These are phyloP conservation scores for Acanthosepion lycidas DNA, from an alignment of 2,888 invertebrate species.

Conservation along the genomic window DNA sequence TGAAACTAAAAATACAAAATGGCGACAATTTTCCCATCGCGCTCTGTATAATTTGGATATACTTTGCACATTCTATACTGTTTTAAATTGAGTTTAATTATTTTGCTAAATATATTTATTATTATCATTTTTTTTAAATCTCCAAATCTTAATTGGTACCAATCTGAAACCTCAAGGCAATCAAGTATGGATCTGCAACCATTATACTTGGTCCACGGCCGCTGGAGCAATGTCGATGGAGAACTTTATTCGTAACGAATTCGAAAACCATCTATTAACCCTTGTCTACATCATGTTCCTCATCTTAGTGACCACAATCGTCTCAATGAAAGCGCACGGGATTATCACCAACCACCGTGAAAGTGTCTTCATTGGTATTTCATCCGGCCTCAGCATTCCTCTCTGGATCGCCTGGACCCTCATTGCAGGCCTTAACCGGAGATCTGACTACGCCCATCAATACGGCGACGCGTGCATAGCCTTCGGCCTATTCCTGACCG, in stretches of 20 bases:
- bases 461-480: constrained; percentile 83
- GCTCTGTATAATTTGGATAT: no score
- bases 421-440: constrained; percentile 79
- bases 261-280: constrained; percentile 81
- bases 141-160: neutral
- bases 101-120: neutral
- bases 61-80: no score
- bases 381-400: constrained; percentile 88
- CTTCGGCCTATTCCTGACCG: constrained; percentile 89
- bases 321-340: constrained; percentile 84
- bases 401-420: constrained; percentile 78
- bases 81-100: no score
- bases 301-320: constrained; percentile 86
- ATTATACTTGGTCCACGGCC: constrained; percentile 65
- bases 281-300: constrained; percentile 88
- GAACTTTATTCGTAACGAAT: constrained; percentile 66
- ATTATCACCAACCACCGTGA: constrained; percentile 95
- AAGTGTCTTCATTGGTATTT: constrained; percentile 91
- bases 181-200: constrained; percentile 72
- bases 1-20: no score
- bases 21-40: no score
- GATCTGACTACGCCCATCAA: constrained; percentile 63
- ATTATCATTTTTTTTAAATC: neutral
- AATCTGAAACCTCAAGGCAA: constrained; percentile 47
- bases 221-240: constrained; percentile 60